Evolutionary conservation across 2,113 vertebrate species (phyloP).

Genomic region (Patagioenas fasciata): DNA sequence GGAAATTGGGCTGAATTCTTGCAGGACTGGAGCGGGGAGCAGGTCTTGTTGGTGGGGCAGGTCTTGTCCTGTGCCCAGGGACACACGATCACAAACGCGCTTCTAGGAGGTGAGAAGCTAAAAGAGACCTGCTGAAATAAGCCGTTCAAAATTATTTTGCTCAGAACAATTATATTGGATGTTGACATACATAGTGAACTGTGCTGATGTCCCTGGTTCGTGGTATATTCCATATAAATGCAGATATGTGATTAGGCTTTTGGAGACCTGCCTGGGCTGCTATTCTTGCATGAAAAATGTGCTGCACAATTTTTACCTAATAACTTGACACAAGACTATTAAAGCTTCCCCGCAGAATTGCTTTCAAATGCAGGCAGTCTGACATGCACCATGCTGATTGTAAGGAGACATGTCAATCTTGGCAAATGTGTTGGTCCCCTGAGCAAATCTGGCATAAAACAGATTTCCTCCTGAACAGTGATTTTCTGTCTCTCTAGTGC

Average conservation of each 20-base stretch:
- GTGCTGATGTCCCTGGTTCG: not conserved
- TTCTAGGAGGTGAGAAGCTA: not conserved
- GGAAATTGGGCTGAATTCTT: not conserved
- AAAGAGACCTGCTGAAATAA: not conserved
- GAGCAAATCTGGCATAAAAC: not conserved
- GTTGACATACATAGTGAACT: not conserved
- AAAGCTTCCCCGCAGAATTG: not conserved
- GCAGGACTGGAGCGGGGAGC: not conserved
- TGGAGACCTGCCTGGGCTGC: not conserved
- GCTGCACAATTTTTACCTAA: not conserved
- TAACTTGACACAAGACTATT: not conserved
- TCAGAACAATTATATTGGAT: fast-evolving
- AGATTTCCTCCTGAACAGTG: not conserved
- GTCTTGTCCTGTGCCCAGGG: not conserved
- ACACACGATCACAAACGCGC: not conserved
- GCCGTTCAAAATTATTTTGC: not conserved
- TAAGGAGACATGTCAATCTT: conserved; percentile 30
- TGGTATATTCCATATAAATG: not conserved
- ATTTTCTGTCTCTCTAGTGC: not conserved
- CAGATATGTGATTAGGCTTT: not conserved
- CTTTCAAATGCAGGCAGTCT: not conserved
- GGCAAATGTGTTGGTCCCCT: not conserved
- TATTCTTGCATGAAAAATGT: not conserved
- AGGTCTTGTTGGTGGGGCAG: not conserved
- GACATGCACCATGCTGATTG: not conserved